phyloP scores from a whole-genome alignment of 2,113 vertebrate genomes.

The Cheirogaleus medius region DNA sequence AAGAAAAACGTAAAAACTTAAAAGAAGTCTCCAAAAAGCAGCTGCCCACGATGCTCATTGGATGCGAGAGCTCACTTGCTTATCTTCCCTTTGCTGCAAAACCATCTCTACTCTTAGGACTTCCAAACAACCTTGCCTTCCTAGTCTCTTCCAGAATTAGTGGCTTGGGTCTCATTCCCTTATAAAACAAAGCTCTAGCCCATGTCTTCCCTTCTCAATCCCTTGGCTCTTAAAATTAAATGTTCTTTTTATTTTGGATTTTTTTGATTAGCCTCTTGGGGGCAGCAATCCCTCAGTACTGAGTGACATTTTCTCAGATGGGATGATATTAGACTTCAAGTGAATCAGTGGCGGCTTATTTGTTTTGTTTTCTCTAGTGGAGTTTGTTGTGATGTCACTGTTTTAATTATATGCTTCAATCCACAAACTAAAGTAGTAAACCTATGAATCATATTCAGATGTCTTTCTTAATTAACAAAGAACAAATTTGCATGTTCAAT shows the following conservation, averaged over 20 bases:
- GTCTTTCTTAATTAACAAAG: neutral
- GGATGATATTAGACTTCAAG: neutral
- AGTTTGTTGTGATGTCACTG: neutral
- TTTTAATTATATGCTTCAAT: neutral
- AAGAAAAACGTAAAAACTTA: neutral
- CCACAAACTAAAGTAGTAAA: neutral
- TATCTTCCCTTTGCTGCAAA: neutral
- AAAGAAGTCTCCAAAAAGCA: neutral
- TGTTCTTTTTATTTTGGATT: neutral
- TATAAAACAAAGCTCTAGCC: neutral
- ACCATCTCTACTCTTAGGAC: neutral
- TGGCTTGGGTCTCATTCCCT: neutral
- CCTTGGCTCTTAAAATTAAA: neutral
- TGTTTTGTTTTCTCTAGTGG: neutral
- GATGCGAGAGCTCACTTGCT: neutral
- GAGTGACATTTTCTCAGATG: neutral
- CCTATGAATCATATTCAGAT: constrained; percentile 12
- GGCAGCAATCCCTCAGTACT: constrained; percentile 76
- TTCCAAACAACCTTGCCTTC: neutral
- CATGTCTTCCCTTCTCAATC: neutral
- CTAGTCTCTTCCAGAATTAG: neutral
- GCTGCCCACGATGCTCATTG: neutral
- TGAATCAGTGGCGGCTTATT: neutral
- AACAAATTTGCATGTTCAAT: neutral
- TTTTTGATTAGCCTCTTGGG: constrained; percentile 75